Conservation (phyloP, 2,888 invertebrate genomes). For the Nomada hirtipes region DNA sequence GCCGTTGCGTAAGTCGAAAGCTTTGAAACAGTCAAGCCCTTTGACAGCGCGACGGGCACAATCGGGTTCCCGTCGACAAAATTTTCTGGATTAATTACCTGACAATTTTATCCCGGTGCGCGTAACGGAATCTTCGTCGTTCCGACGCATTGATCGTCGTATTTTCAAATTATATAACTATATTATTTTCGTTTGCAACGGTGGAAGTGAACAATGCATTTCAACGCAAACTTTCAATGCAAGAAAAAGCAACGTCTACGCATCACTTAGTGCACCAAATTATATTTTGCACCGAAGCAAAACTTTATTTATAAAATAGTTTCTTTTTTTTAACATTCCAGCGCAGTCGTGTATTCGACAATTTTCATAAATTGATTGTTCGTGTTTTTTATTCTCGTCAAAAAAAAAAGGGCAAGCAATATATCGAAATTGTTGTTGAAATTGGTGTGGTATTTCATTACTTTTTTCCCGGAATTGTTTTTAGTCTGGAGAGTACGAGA, state of each 20-base stretch:
- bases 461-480: neutral
- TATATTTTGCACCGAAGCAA: no score
- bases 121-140: neutral
- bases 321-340: neutral
- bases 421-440: neutral
- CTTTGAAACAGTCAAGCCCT: slow-evolving; percentile 56
- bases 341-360: neutral
- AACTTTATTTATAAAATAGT: no score
- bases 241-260: no score
- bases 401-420: neutral
- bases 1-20: slow-evolving; percentile 55
- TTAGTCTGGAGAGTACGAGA: neutral
- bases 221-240: neutral
- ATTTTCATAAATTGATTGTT: slow-evolving; percentile 13
- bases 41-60: slow-evolving; percentile 54
- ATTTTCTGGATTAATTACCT: slow-evolving; percentile 46
- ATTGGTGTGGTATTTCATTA: neutral
- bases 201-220: neutral
- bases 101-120: slow-evolving; percentile 12
- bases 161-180: neutral
- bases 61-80: slow-evolving; percentile 24
- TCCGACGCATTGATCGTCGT: slow-evolving; percentile 3
- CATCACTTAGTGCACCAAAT: no score
- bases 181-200: neutral
- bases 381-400: neutral